These are phyloP conservation scores for Suncus etruscus DNA, from an alignment of 2,113 vertebrate genomes.

Conservation along the genomic window DNA sequence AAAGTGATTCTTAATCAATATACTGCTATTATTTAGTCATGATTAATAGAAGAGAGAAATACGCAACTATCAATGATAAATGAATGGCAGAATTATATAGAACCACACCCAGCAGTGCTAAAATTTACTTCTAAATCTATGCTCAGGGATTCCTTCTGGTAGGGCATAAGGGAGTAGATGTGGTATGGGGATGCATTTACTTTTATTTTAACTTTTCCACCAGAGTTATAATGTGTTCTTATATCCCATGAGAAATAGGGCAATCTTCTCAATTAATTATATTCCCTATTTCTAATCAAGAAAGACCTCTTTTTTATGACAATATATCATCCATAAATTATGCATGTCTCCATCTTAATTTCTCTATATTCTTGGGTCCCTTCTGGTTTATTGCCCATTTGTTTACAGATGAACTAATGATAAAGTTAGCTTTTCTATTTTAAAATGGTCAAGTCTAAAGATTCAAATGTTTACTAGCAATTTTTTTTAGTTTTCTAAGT, in stretches of 20 bases:
- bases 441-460: constrained; percentile 7
- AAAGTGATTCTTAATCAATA: no score
- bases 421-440: neutral
- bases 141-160: no score
- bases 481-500: constrained; percentile 46
- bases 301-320: neutral
- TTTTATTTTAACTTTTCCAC: neutral
- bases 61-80: no score
- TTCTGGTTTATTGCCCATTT: neutral
- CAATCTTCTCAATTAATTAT: neutral
- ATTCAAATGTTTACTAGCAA: neutral
- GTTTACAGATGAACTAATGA: neutral
- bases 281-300: neutral
- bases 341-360: neutral
- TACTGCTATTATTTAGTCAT: no score
- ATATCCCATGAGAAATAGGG: neutral
- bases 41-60: no score
- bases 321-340: neutral
- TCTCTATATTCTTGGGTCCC: neutral
- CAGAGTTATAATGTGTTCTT: neutral
- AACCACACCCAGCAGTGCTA: no score
- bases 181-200: no score
- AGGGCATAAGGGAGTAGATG: no score
- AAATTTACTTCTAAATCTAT: no score
- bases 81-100: no score